Base-by-base conservation (phyloP, 2,888 invertebrate genomes). In the Cinara cedri region DNA sequence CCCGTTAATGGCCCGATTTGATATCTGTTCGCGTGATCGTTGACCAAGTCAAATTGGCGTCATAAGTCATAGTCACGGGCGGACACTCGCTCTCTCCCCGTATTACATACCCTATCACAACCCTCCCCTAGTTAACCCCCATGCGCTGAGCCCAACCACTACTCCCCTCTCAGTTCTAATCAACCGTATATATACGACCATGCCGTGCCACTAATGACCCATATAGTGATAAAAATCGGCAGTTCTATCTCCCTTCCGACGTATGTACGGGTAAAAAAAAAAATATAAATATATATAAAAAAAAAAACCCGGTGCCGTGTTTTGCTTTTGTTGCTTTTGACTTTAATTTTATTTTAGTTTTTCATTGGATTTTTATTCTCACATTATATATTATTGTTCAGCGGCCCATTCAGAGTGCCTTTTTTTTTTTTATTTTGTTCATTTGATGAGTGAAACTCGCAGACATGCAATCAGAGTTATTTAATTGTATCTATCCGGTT, bases 21-120 rank as follows among this genome's bases (percentile, higher is more conserved):
- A 60, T 78, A 78, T 78, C 76, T 78, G 76, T 68, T 78, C 49
- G 68, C 76, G 76, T 78, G 76, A 78, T 78, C 76, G 76, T 78
- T 68, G 76, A 60, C 76, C 76, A 70, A 78, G 76, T 78, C 49
- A 68, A 78, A 78, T 78, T 78, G 76, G 76, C 76, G 68, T 78
- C 76, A 78, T 78, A 78, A 78, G 76, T 78, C 76, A 78, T 70
- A 78, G 76, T 78, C 76, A 78, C 76, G 68, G 60, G 8, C 76
- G 16, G 68, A 57, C 60, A 55, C 57, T 75, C 51, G 34, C 19
- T 13, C n/a, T 57, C 16, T 57, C 60, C 21, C 44, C 46, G 14
- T 19, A 44, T 44, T n/a, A 19, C 42, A 16, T 26, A 14, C 70
- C 34, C 54, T 54, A 14, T 16, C 55, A 21, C 34, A 34, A 34